Base-by-base conservation (phyloP, 2,888 invertebrate species). In the Myathropa florea region DNA sequence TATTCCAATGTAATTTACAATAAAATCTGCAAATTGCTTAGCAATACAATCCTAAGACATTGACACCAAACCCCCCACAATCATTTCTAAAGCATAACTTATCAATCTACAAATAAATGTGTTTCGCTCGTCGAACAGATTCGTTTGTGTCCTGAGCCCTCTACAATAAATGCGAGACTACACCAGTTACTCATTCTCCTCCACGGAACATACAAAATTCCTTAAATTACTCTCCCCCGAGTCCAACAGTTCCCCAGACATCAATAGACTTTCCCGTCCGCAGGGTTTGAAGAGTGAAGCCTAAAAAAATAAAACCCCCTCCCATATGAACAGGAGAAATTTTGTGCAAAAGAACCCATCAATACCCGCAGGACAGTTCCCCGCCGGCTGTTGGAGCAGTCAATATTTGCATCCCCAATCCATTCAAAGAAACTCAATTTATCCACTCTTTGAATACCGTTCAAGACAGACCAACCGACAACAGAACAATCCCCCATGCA, bases 401-500 rank as follows among this genome's bases (percentile, higher is more conserved):
- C 46, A 46, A 46, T 46, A 46, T 46, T 46, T 46, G 46, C 46
- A n/a, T n/a, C 46, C 6, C 46, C 18, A 18, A 6, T 4, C 18
- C 18, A 18, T 46, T n/a, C 18, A 18, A n/a, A 18, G 18, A 1
- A 46, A 46, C 46, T 46, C 46, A 46, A 18, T 18, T n/a, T 18
- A 18, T n/a, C 4, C 18, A 33, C 2, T 10, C 33, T 12, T 33
- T 33, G 33, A 33, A 33, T 33, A 33, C 6, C n/a, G 18, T 6
- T 3, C 18, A 46, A 46, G n/a, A 46, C 14, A n/a, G 14, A n/a
- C 4, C 4, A 1, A 18, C n/a, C n/a, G n/a, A 4, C 46, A 46
- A 7, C 46, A 18, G 4, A n/a, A n/a, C n/a, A 63, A 70, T 70
- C 65, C 73, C 36, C 65, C 28, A 2, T 14, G 46, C 79, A 61